phyloP scores from a whole-genome alignment of 2,797 vertebrate species.

The Diplodus puntazzo region DNA sequence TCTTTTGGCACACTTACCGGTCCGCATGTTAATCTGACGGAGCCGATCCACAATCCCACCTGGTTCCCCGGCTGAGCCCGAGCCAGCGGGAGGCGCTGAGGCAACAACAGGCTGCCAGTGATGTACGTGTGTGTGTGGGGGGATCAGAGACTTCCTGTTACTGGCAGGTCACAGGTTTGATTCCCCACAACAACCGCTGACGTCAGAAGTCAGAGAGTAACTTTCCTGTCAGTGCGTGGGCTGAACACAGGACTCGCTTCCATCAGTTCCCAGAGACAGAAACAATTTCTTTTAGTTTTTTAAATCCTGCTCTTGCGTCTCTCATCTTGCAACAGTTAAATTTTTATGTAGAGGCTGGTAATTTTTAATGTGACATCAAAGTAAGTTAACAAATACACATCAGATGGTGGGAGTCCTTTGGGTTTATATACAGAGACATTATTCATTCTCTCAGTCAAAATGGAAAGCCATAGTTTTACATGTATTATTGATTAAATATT shows the following conservation, averaged over 20 bases:
- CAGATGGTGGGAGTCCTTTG: no score
- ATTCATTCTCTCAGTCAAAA: no score
- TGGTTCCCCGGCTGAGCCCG: constrained; percentile 20
- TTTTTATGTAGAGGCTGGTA: neutral
- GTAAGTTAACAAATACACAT: neutral
- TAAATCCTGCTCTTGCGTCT: neutral
- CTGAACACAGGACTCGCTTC: no score
- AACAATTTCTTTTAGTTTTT: neutral
- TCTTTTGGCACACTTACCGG: constrained; percentile 55
- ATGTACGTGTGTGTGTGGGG: neutral
- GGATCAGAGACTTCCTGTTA: constrained; percentile 4
- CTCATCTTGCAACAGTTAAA: neutral
- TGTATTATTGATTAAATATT: no score
- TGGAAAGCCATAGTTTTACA: no score
- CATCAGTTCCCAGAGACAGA: neutral
- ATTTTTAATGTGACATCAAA: neutral
- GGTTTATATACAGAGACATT: no score
- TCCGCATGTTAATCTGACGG: constrained; percentile 55
- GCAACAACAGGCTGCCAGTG: neutral
- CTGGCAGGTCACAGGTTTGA: neutral
- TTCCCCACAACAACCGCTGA: neutral
- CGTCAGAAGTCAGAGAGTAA: no score
- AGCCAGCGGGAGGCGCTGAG: neutral
- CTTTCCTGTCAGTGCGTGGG: no score
- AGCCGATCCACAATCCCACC: constrained; percentile 39